A percentile compares a stretch with the other conserved stretches of the same genome.
Evolutionary conservation across 2,888 invertebrate genomes (phyloP).

Genomic region (Eutolmus rufibarbis): DNA sequence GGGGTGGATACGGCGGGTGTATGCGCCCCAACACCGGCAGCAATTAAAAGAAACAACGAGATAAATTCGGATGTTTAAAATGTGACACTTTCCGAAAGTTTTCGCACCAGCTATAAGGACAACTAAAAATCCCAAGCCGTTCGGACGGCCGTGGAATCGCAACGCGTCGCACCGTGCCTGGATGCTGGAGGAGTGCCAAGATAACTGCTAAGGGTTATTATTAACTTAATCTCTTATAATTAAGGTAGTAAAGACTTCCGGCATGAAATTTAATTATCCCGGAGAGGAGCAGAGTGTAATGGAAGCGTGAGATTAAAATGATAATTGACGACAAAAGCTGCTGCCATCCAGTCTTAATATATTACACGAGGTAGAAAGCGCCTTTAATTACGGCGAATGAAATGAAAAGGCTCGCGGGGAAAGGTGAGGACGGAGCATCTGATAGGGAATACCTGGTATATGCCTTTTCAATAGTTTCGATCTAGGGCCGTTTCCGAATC

Average conservation of each 20-base stretch:
- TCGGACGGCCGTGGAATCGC: background rate
- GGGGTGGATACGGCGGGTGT: background rate
- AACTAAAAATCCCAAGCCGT: background rate
- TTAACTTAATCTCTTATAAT: constrained; percentile 38
- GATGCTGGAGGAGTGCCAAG: constrained; percentile 6
- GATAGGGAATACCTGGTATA: background rate
- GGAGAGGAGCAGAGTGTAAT: constrained; percentile 6
- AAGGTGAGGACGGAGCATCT: background rate
- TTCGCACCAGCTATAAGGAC: background rate
- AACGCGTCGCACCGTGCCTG: background rate
- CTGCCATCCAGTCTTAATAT: constrained; percentile 23
- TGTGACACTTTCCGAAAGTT: constrained; percentile 10
- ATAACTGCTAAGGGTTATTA: constrained; percentile 35
- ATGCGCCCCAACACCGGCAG: background rate
- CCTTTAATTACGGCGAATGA: constrained; percentile 13
- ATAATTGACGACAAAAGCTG: constrained; percentile 36
- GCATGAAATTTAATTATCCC: constrained; percentile 33
- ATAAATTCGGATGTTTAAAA: constrained; percentile 22
- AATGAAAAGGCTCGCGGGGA: background rate
- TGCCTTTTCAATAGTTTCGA: background rate
- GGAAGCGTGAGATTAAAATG: constrained; percentile 35
- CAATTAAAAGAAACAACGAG: constrained; percentile 13
- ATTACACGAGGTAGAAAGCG: background rate
- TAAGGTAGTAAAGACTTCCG: constrained; percentile 40
- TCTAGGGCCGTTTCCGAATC: background rate